Conservation (phyloP, 2,797 vertebrate genomes). For the Poeciliopsis presidionis region DNA sequence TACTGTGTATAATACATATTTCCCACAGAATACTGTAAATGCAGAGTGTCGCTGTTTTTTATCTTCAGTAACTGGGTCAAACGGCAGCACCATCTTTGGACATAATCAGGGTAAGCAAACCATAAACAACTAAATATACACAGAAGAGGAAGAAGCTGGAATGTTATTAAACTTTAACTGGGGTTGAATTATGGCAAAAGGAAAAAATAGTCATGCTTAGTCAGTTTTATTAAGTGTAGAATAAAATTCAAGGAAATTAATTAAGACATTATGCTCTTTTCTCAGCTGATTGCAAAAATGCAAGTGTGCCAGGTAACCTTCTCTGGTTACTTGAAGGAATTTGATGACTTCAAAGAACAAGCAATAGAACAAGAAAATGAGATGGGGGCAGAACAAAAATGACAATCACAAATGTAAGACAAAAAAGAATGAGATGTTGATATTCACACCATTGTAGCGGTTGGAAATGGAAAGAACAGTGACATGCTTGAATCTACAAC, state of each 20-base stretch:
- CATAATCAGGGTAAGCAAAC: too few species aligned
- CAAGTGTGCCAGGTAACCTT: conserved; percentile 17
- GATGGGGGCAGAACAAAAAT: conserved; percentile 27
- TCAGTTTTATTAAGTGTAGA: background rate
- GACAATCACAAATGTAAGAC: conserved; percentile 30
- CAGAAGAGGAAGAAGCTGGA: background rate
- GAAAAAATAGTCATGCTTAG: background rate
- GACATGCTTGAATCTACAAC: conserved; percentile 24
- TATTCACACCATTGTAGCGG: conserved; percentile 26
- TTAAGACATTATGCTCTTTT: background rate
- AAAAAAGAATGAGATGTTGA: conserved; percentile 24
- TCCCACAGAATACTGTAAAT: too few species aligned
- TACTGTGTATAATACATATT: too few species aligned
- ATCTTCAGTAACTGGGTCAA: too few species aligned
- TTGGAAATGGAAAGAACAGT: conserved; percentile 23
- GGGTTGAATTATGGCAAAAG: background rate
- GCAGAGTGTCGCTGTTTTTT: too few species aligned
- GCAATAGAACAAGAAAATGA: conserved; percentile 32
- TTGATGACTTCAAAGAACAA: conserved; percentile 31
- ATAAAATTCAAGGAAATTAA: conserved; percentile 4
- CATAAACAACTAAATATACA: too few species aligned
- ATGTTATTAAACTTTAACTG: background rate
- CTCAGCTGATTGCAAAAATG: conserved; percentile 2
- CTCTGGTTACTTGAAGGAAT: conserved; percentile 29
- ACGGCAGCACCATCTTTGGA: too few species aligned